Evolutionary conservation across 2,888 invertebrate species (phyloP).

Genomic region (Scelioninae gen. 2): DNA sequence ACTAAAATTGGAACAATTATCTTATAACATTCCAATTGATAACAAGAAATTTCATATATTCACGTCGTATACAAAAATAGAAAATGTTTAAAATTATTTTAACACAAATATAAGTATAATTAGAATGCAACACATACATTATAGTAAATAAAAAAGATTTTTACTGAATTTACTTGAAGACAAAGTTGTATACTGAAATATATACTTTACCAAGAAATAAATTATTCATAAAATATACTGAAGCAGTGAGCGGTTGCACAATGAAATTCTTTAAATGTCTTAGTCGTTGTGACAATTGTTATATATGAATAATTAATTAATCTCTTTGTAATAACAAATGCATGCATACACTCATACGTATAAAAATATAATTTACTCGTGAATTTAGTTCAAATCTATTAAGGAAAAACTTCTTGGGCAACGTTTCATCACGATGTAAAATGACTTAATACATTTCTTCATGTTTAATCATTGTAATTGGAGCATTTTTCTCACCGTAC

Average conservation of each 20-base stretch:
- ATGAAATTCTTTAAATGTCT: slow-evolving; percentile 20
- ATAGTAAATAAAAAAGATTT: no score
- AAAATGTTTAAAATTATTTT: no score
- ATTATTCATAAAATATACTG: not conserved
- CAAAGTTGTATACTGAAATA: no score
- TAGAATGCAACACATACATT: no score
- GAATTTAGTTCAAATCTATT: slow-evolving; percentile 52
- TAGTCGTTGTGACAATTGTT: slow-evolving; percentile 21
- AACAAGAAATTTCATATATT: no score
- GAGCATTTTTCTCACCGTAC: slow-evolving; percentile 44
- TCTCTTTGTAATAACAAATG: not conserved
- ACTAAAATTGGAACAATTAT: no score
- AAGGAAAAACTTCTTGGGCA: slow-evolving; percentile 38
- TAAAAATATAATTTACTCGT: slow-evolving; percentile 23
- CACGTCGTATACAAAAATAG: no score
- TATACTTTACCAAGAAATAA: no score
- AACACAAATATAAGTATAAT: no score
- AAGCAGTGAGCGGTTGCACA: slow-evolving; percentile 7
- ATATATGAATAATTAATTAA: slow-evolving; percentile 48
- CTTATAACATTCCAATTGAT: no score
- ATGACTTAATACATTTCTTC: slow-evolving; percentile 46
- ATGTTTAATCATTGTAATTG: slow-evolving; percentile 44
- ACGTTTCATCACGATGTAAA: slow-evolving; percentile 44
- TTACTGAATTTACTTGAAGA: no score
- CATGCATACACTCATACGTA: not conserved